These are phyloP conservation scores for Gobio occitaniae DNA, from an alignment of 2,797 vertebrate species.

Conservation along the genomic window DNA sequence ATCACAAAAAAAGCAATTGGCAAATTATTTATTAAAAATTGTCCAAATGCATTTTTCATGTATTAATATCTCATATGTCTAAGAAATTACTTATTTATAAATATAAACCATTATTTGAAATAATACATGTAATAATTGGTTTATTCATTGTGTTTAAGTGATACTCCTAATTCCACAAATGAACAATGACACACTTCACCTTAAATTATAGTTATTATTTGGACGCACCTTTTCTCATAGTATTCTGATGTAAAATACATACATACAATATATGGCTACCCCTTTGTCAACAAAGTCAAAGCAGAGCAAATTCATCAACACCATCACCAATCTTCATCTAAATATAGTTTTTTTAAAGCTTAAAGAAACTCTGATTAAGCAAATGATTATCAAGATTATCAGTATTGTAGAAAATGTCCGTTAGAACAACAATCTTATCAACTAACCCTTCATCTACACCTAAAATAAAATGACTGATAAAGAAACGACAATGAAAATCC, in stretches of 20 bases:
- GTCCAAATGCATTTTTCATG: neutral
- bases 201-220: neutral
- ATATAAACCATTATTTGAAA: neutral
- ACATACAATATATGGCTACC: neutral
- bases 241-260: neutral
- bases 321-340: neutral
- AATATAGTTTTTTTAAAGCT: neutral
- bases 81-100: neutral
- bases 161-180: neutral
- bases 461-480: neutral
- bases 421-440: neutral
- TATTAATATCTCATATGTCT: neutral
- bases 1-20: neutral
- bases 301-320: neutral
- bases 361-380: neutral
- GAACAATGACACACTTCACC: neutral
- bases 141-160: neutral
- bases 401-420: neutral
- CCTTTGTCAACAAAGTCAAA: neutral
- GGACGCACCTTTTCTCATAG: neutral
- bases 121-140: neutral
- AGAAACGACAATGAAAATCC: neutral
- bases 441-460: neutral
- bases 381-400: neutral
- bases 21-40: too few species aligned